These are phyloP conservation scores for Daboia siamensis DNA, from an alignment of 2,113 vertebrate species.

Conservation along the genomic window DNA sequence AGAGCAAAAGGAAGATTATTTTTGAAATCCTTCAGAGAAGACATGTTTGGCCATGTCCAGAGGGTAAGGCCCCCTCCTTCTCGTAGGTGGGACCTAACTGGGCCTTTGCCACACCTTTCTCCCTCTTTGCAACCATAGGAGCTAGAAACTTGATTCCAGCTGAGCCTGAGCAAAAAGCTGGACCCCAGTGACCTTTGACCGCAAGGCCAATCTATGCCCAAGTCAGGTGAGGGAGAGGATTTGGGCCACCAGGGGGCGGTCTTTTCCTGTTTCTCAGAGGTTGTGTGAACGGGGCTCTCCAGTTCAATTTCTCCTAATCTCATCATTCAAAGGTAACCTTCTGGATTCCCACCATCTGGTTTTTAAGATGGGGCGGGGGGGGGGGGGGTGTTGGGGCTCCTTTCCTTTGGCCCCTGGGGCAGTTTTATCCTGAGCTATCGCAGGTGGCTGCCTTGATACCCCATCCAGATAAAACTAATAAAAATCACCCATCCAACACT, in stretches of 20 bases:
- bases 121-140: neutral
- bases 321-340: neutral
- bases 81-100: neutral
- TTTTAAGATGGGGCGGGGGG: neutral
- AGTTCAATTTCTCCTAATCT: neutral
- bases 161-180: neutral
- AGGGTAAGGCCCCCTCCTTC: neutral
- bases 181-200: neutral
- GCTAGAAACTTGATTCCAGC: neutral
- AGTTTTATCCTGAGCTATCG: slow-evolving; percentile 25
- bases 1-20: neutral
- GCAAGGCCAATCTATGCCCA: too few species aligned
- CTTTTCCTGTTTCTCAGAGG: neutral
- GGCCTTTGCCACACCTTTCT: neutral
- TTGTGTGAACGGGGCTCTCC: neutral
- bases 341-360: neutral
- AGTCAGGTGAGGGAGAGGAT: neutral
- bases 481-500: slow-evolving; percentile 90
- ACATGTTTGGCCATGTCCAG: neutral
- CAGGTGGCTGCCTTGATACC: slow-evolving; percentile 77
- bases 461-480: slow-evolving; percentile 86
- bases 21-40: neutral
- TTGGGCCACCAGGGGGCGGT: neutral
- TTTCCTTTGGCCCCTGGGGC: neutral
- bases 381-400: neutral